Evolutionary conservation across 2,797 vertebrate species (phyloP).

Genomic region (Sarcoramphus papa): DNA sequence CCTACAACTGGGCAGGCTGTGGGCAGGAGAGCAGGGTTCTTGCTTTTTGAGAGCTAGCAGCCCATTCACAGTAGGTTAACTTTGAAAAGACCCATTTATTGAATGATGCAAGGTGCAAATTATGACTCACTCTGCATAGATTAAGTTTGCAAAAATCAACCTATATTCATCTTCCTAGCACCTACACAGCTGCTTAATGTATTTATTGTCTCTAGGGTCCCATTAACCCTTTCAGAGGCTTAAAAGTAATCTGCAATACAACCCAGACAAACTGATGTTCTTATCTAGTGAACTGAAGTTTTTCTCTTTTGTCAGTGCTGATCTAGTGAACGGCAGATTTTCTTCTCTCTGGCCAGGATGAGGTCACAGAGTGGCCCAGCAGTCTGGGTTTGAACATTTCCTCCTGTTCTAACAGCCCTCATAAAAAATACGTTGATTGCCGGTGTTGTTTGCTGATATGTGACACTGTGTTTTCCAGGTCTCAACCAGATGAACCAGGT

Average conservation of each 20-base stretch:
- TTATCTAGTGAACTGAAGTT: neutral
- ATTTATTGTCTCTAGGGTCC: conserved; percentile 29
- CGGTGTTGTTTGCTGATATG: neutral
- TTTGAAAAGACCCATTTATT: conserved; percentile 55
- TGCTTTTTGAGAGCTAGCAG: neutral
- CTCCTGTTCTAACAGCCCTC: neutral
- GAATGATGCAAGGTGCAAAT: conserved; percentile 41
- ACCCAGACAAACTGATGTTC: neutral
- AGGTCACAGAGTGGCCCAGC: neutral
- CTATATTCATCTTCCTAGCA: conserved; percentile 32
- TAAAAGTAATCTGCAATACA: neutral
- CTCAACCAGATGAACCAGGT: neutral
- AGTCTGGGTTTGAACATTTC: neutral
- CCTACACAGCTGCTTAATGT: conserved; percentile 55
- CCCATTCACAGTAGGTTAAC: conserved; percentile 38
- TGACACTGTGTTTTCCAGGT: neutral
- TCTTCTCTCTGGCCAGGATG: neutral
- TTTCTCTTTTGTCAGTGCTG: neutral
- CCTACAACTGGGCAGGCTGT: neutral
- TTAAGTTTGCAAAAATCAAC: conserved; percentile 41
- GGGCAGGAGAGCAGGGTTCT: conserved; percentile 6
- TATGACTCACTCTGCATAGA: conserved; percentile 62
- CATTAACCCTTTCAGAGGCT: conserved; percentile 8
- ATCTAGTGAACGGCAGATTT: neutral
- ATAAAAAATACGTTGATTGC: neutral